Percentiles rank a stretch among this genome's conserved stretches.
Evolutionary conservation across 2,888 invertebrate genomes (phyloP).

Genomic region (Galerucella nymphaeae): DNA sequence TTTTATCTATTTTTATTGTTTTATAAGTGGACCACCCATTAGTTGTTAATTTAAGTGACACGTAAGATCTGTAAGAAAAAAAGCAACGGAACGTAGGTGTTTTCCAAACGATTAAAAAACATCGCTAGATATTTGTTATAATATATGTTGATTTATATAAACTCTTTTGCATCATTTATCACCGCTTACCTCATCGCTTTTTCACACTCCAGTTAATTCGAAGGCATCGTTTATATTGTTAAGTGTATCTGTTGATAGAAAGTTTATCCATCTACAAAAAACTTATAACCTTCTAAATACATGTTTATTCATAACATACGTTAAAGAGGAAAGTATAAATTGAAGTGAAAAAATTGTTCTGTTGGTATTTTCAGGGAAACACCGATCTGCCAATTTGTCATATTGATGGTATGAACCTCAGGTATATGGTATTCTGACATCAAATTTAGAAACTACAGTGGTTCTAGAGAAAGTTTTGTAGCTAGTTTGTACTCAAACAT

Average conservation of each 20-base stretch:
- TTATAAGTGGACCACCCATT: slow-evolving; percentile 17
- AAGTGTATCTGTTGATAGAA: not conserved
- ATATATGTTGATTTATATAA: slow-evolving; percentile 28
- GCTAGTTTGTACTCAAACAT: too few relatives aligned
- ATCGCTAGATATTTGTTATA: slow-evolving; percentile 25
- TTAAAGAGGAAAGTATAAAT: too few relatives aligned
- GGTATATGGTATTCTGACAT: too few relatives aligned
- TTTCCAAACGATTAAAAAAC: slow-evolving; percentile 15
- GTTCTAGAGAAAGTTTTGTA: too few relatives aligned
- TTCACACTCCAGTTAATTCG: slow-evolving; percentile 30
- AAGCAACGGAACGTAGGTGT: slow-evolving; percentile 10
- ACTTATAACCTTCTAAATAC: not conserved
- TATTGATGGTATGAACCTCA: too few relatives aligned
- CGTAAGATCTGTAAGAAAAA: not conserved
- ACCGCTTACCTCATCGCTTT: slow-evolving; percentile 27
- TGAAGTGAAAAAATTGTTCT: too few relatives aligned
- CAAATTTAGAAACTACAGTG: too few relatives aligned
- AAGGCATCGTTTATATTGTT: slow-evolving; percentile 25
- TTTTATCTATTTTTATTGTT: not conserved
- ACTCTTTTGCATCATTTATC: slow-evolving; percentile 32
- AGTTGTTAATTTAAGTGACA: slow-evolving; percentile 8
- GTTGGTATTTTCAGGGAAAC: too few relatives aligned
- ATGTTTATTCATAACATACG: not conserved
- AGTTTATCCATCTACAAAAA: not conserved
- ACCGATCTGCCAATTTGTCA: too few relatives aligned